Evolutionary conservation across 2,888 invertebrate species (phyloP), one percentile per base, ranked within the genome.

Genomic region (Drosophila flavopinicola): DNA sequence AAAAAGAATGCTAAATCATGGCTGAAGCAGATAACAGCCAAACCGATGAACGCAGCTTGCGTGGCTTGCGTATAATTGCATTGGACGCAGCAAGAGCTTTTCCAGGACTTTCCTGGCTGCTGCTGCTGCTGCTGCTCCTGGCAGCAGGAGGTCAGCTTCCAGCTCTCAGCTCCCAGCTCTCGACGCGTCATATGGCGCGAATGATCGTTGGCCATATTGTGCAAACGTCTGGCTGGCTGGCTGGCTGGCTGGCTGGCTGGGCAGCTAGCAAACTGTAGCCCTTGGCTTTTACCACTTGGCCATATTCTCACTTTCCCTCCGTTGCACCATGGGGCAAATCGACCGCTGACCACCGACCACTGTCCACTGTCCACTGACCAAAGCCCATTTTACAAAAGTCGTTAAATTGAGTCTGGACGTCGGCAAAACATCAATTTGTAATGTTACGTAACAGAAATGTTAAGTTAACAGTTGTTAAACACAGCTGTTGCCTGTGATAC

Each of bases 1-100:
- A 80, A 85, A 84, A 87, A 75, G 83, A 86, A 79, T 82, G 87
- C 78, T 82, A 89, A 89, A 87, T 90, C 90, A 88, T 87, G 79
- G 77, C 66, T 75, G 66, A 78, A 85, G 78, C 65, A 57, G 61
- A 66, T 60, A 59, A 48, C 54, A 61, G 60, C 42, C 63, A 61
- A 57, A 63, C 42, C 63, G 65, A 57, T 48, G 76, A 72, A 39
- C 59, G 47, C 58, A 42, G 51, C 39, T 39, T 66, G 38, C 30
- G 24, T 15, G 53, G 54, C 67, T 59, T 42, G 66, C 44, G 58
- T 76, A 85, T 88, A 88, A 88, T 88, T 87, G 83, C 85, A 87
- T 85, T 82, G 85, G 76, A 77, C 71, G 61, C 61, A 59, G 52
- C 44, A 42, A 58, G 30, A 24, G 37, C 24, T 32, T 30, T 39